Percentiles rank a stretch among this genome's conserved stretches.
phyloP scores from a whole-genome alignment of 2,797 vertebrate species.

The Xenopus petersii region DNA sequence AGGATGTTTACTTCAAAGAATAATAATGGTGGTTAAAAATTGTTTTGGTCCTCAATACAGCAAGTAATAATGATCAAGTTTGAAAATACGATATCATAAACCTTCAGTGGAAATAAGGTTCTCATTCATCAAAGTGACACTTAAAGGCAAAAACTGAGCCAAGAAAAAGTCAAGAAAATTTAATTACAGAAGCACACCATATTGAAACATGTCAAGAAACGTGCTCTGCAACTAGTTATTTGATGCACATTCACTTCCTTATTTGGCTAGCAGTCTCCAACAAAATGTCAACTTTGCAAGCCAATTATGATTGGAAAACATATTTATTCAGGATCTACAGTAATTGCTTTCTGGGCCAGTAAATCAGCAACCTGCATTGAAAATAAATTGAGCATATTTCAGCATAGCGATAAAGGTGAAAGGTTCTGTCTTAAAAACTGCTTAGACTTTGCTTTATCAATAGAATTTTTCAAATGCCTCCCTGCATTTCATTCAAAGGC shows the following conservation, averaged over 20 bases:
- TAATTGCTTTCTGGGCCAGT: not conserved
- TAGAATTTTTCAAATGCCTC: too few relatives aligned
- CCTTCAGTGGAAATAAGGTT: conserved; percentile 2
- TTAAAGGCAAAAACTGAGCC: conserved; percentile 14
- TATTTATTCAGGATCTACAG: not conserved
- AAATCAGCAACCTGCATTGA: not conserved
- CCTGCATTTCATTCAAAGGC: too few relatives aligned
- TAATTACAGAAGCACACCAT: conserved; percentile 6
- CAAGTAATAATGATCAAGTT: conserved; percentile 18
- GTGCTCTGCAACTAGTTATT: not conserved
- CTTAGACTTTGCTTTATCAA: too few relatives aligned
- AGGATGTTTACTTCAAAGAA: not conserved
- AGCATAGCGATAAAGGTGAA: too few relatives aligned
- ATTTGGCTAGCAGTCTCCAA: not conserved
- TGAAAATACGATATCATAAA: conserved; percentile 16
- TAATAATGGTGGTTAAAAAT: not conserved
- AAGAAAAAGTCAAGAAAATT: conserved; percentile 11
- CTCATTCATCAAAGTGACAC: conserved; percentile 30
- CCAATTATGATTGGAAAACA: not conserved
- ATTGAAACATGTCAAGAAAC: not conserved
- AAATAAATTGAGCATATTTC: too few relatives aligned
- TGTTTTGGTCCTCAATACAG: conserved; percentile 1
- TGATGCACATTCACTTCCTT: not conserved
- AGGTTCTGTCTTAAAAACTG: too few relatives aligned
- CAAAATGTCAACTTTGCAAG: not conserved